Evolutionary conservation across 2,888 invertebrate species (phyloP).

Genomic region (Rambutsinella grinnellia): DNA sequence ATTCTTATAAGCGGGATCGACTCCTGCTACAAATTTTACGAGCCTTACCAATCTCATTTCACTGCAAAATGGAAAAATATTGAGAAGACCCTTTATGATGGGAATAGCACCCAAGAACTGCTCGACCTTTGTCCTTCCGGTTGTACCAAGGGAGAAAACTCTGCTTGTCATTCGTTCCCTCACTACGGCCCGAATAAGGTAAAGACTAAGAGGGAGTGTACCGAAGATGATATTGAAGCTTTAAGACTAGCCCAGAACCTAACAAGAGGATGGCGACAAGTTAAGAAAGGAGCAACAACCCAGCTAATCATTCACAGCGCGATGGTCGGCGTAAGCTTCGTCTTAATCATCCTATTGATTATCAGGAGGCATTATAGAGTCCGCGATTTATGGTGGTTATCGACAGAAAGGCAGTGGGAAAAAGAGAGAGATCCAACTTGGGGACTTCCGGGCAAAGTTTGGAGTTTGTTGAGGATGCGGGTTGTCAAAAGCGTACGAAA

Average conservation of each 20-base stretch:
- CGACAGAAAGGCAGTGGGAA: constrained; percentile 40
- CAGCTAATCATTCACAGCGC: constrained; percentile 5
- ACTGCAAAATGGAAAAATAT: constrained; percentile 32
- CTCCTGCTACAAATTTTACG: background rate
- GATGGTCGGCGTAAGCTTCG: background rate
- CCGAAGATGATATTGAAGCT: constrained; percentile 1
- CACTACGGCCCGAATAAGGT: background rate
- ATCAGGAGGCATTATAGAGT: constrained; percentile 28
- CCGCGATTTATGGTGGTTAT: constrained; percentile 26
- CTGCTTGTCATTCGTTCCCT: constrained; percentile 7
- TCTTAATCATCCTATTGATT: constrained; percentile 28
- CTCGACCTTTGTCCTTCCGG: constrained; percentile 29
- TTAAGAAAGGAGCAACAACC: background rate
- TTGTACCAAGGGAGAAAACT: constrained; percentile 3
- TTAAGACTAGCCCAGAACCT: constrained; percentile 23
- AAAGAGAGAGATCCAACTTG: constrained; percentile 38
- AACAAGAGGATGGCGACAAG: constrained; percentile 8
- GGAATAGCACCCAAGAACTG: constrained; percentile 24
- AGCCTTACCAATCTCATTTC: background rate
- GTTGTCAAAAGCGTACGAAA: constrained; percentile 43
- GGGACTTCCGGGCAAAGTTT: constrained; percentile 44
- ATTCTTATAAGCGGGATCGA: background rate
- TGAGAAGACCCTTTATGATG: constrained; percentile 20
- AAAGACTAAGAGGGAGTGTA: background rate
- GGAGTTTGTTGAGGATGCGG: constrained; percentile 19